Conservation (phyloP, 2,113 vertebrate genomes). For the Lepidothrix coronata region DNA sequence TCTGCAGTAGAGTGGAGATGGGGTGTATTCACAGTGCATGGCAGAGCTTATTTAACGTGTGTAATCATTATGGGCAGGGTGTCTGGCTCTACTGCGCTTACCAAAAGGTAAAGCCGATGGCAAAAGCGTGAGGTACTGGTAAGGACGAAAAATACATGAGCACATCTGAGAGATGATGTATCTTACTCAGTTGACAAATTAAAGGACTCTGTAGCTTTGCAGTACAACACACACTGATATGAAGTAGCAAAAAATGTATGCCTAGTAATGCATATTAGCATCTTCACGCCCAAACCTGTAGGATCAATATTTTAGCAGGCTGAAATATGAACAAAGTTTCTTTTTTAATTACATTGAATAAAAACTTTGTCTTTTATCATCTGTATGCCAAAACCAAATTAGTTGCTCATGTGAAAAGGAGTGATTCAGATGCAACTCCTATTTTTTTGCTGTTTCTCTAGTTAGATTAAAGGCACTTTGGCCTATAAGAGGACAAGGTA, state of each 20-base stretch:
- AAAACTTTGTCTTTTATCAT: background rate
- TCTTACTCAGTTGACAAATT: background rate
- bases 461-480: background rate
- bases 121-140: background rate
- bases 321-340: background rate
- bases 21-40: background rate
- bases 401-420: background rate
- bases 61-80: background rate
- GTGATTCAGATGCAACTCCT: background rate
- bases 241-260: background rate
- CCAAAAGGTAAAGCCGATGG: background rate
- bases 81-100: fast-evolving
- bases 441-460: background rate
- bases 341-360: background rate
- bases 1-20: background rate
- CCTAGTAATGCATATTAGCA: background rate
- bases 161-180: background rate
- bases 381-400: background rate
- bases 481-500: background rate
- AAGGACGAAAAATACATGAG: background rate
- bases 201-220: background rate
- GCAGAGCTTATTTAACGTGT: background rate
- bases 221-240: background rate
- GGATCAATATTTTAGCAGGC: background rate
- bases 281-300: background rate